These are phyloP conservation scores for Drosophila nigricruria DNA, from an alignment of 2,888 invertebrate species.

Conservation along the genomic window DNA sequence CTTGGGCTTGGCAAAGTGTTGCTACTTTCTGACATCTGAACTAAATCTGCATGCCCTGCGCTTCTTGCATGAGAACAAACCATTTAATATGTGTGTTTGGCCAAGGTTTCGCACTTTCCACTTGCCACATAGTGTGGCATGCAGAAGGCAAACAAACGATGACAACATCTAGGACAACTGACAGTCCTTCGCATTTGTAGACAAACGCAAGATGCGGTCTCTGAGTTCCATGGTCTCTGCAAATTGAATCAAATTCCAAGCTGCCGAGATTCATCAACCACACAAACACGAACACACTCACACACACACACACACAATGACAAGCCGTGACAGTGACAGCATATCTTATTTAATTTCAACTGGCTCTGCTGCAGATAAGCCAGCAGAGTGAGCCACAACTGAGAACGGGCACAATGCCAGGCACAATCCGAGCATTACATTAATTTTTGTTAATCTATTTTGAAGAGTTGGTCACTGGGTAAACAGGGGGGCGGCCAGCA, in stretches of 20 bases:
- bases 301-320: slow-evolving; percentile 25
- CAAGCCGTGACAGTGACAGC: slow-evolving; percentile 65
- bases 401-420: slow-evolving; percentile 20
- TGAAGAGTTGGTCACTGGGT: slow-evolving; percentile 67
- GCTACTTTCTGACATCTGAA: not conserved
- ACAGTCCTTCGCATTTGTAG: slow-evolving; percentile 35
- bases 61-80: slow-evolving; percentile 11
- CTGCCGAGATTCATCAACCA: slow-evolving; percentile 54
- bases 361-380: slow-evolving; percentile 46
- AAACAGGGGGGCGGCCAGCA: slow-evolving; percentile 3
- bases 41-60: slow-evolving; percentile 7
- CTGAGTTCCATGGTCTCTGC: slow-evolving; percentile 28
- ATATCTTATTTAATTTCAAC: slow-evolving; percentile 76
- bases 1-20: not conserved
- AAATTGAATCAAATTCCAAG: slow-evolving; percentile 75
- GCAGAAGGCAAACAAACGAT: slow-evolving; percentile 40
- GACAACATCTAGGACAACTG: slow-evolving; percentile 28
- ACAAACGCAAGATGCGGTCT: slow-evolving; percentile 44
- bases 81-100: slow-evolving; percentile 13
- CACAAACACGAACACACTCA: slow-evolving; percentile 24
- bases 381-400: slow-evolving; percentile 15
- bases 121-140: slow-evolving; percentile 32
- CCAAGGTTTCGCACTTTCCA: slow-evolving; percentile 13
- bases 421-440: slow-evolving; percentile 64
- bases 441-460: slow-evolving; percentile 81